Conservation (phyloP, 1,140 invertebrate species). For the Pseudomyrmex sp. region DNA sequence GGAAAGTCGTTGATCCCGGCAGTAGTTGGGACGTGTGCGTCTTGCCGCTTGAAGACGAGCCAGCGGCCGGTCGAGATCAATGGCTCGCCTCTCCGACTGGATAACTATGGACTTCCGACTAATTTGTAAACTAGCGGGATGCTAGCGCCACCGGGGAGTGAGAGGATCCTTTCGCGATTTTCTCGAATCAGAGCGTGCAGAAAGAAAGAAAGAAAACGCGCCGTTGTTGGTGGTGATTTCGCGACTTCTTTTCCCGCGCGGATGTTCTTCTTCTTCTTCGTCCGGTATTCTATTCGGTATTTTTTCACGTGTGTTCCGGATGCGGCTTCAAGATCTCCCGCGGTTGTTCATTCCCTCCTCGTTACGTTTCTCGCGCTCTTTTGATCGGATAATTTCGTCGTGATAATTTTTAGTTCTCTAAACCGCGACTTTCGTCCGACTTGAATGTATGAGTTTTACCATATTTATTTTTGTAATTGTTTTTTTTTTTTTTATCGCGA, state of each 20-base stretch:
- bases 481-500: no score
- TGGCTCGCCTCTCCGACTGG: neutral
- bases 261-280: neutral
- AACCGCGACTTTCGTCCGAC: no score
- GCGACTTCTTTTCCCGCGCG: neutral
- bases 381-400: no score
- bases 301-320: no score
- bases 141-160: neutral
- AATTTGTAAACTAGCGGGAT: slow-evolving; percentile 37
- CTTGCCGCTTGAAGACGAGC: neutral
- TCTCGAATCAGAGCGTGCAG: slow-evolving; percentile 1
- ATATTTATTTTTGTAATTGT: no score
- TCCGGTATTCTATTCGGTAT: neutral
- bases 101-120: slow-evolving; percentile 39
- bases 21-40: slow-evolving; percentile 8
- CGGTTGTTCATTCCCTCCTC: no score
- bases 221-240: no score
- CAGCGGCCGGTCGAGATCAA: slow-evolving; percentile 19
- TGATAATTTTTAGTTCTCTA: no score
- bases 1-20: slow-evolving; percentile 54
- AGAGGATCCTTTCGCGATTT: slow-evolving; percentile 5
- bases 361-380: no score
- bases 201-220: neutral
- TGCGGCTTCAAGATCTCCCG: no score
- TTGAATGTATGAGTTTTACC: no score